Evolutionary conservation across 2,888 invertebrate species (phyloP), one percentile per base, ranked within the genome.

Genomic region (Machimus atricapillus): DNA sequence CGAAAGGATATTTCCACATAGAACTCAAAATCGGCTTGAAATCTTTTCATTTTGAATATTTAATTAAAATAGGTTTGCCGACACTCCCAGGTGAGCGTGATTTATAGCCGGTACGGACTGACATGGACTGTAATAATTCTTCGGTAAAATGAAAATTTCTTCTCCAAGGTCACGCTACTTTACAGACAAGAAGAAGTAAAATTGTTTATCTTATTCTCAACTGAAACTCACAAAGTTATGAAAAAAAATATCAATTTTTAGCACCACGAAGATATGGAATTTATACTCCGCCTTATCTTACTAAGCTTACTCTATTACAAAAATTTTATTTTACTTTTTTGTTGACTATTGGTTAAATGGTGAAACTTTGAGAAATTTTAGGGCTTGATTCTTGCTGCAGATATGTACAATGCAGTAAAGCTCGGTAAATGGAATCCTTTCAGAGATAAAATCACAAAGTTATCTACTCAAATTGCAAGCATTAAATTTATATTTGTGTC

Each of bases 11-110:
- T 43, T 40, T 23, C 43, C 23, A 37, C 37, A 78, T 37, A 78
- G n/a, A 43, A 78, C 43, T 78, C 78, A 78, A 78, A 78, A 78
- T 78, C 78, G 40, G 78, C 78, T 78, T 78, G 43, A 78, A 43
- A 43, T 37, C 78, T 78, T 78, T 78, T 78, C 78, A 78, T 78
- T 46, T 37, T 77, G 34, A 37, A 77, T 34, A 77, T 77, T 77
- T 37, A 77, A 77, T 77, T 37, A 40, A 77, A 78, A 66, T 66
- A 3, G 27, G 66, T 19, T 27, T 66, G 9, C 23, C 66, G 27
- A 27, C 66, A 27, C 66, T 66, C 66, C 66, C 66, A 66, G 66
- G 66, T 66, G 66, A 66, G 27, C 27, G 12, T 66, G 66, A 66
- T 66, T 66, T 66, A 66, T 66, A 12, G 66, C 23, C 66, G 14